Evolutionary conservation across 2,113 vertebrate genomes (phyloP), one percentile per base, ranked within the genome.

Genomic region (Microcebus ravelobensis): DNA sequence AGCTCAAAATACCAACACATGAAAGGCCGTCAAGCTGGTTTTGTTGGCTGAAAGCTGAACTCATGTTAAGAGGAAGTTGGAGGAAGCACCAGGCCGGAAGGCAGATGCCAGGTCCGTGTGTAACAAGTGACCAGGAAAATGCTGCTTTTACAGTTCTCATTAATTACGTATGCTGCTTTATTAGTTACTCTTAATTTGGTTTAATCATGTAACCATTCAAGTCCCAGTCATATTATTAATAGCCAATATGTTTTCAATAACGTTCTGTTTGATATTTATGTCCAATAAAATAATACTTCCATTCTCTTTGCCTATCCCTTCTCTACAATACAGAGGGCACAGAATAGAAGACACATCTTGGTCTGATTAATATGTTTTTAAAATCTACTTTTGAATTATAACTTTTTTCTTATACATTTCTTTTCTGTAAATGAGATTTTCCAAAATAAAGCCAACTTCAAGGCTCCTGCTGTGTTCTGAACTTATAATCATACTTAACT

Each of bases 361-460:
- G 57, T 59, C 42, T 73, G 25, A 45, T 36, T 73, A 45, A 45
- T 29, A 48, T 34, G 4, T n/a, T 76, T 76, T 94, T 67, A 25
- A 82, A 73, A 87, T 34, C n/a, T 84, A 55, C n/a, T 73, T 12
- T 77, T 88, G 48, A 87, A 73, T 39, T 57, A 12, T 57, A 88
- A 68, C 29, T 80, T 8, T 83, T 80, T 57, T 68, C 27, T 91
- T 52, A 71, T 0, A 31, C 2, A 59, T 39, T 55, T 89, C 57
- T 77, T 71, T 55, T 85, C 21, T 79, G 29, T 68, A 50, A n/a
- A 31, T 55, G 3, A 83, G 57, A 59, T 89, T 83, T 86, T 61
- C 27, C 61, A 73, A 94, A 97, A 73, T 45, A 50, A 94, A 96
- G 59, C 2, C 36, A 71, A 9, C n/a, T 93, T 8, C 27, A 71